These are phyloP conservation scores for Gallinago jamesoni DNA, from an alignment of 2,113 vertebrate species.

Conservation along the genomic window DNA sequence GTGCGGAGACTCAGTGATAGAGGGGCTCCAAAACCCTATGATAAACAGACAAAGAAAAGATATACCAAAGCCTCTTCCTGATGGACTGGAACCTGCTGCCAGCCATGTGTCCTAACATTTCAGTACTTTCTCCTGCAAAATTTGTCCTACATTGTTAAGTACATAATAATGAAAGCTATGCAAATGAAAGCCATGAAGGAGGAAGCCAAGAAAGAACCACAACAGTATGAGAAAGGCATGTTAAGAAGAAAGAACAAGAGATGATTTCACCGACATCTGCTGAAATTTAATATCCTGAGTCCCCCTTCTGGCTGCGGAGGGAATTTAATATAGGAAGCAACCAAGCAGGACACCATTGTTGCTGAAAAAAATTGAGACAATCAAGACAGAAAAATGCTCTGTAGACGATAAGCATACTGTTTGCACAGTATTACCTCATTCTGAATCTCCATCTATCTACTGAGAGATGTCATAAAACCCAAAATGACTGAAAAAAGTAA, in stretches of 20 bases:
- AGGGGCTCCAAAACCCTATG: neutral
- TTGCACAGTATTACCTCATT: neutral
- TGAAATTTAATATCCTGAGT: constrained; percentile 59
- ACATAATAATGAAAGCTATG: neutral
- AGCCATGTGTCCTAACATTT: neutral
- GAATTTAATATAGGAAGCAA: neutral
- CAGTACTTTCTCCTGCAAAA: neutral
- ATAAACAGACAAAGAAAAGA: neutral
- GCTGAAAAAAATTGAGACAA: neutral
- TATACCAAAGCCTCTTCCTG: neutral
- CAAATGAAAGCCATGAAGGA: neutral
- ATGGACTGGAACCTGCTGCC: neutral
- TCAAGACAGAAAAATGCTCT: neutral
- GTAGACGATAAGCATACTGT: neutral
- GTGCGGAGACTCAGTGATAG: neutral
- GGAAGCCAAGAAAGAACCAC: neutral
- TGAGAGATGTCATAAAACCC: neutral
- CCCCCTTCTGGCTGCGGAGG: constrained; percentile 60
- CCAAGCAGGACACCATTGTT: neutral
- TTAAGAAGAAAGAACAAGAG: neutral
- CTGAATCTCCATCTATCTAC: neutral
- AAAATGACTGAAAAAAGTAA: neutral
- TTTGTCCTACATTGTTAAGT: neutral
- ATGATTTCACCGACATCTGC: neutral
- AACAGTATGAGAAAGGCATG: neutral